phyloP scores from a whole-genome alignment of 2,888 invertebrate species.

The Limnephilus auricula region DNA sequence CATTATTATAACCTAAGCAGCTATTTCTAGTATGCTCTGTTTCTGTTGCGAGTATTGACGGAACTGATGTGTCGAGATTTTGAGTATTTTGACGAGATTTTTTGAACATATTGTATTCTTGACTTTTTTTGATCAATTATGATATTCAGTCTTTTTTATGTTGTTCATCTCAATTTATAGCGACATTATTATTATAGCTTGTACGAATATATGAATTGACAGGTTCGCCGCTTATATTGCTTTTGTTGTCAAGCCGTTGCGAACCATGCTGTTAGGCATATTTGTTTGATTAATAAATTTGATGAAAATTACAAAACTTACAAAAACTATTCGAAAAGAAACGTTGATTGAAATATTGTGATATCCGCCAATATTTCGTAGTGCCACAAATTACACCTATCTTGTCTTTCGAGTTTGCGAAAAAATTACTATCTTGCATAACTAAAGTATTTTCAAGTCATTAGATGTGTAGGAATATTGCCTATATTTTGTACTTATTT shows the following conservation, averaged over 20 bases:
- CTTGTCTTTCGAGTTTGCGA: not conserved
- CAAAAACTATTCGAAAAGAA: not conserved
- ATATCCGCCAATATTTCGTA: not conserved
- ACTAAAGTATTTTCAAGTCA: not conserved
- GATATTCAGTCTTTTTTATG: not conserved
- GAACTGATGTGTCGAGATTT: not conserved
- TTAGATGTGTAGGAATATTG: not conserved
- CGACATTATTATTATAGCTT: not conserved
- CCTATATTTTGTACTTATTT: slow-evolving; percentile 23
- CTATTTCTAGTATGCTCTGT: not conserved
- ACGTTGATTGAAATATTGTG: not conserved
- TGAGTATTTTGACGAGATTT: not conserved
- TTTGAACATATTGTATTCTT: not conserved
- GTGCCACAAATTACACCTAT: not conserved
- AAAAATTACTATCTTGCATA: not conserved
- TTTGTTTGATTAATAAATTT: not conserved
- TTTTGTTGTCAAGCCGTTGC: not conserved
- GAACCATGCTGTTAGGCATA: not conserved
- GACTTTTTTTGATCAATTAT: not conserved
- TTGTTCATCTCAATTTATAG: not conserved
- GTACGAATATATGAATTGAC: not conserved
- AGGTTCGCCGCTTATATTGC: slow-evolving; percentile 2
- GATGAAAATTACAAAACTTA: not conserved
- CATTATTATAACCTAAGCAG: not conserved
- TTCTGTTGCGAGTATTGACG: not conserved